A percentile compares a stretch with the other conserved stretches of the same genome.
These are phyloP conservation scores for Idris sp. DNA, from an alignment of 1,140 invertebrate genomes.

Conservation along the genomic window DNA sequence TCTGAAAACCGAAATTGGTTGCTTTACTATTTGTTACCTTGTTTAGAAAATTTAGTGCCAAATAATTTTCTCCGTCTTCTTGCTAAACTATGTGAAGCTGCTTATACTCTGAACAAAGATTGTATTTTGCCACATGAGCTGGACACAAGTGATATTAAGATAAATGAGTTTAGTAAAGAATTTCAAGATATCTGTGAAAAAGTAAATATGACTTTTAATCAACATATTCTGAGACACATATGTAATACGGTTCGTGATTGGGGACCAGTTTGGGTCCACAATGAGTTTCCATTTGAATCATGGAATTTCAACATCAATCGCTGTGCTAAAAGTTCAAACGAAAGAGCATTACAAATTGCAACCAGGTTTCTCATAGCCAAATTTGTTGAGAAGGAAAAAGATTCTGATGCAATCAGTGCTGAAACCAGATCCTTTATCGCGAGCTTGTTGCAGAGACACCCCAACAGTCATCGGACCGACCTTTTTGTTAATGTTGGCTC, in stretches of 20 bases:
- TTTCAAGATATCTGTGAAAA: constrained; percentile 9
- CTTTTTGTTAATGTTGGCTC: background rate
- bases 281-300: constrained; percentile 40
- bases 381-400: constrained; percentile 1
- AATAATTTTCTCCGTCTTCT: background rate
- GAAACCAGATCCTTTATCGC: constrained; percentile 3
- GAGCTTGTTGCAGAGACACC: background rate
- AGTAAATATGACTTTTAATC: constrained; percentile 17
- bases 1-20: background rate
- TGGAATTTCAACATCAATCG: constrained; percentile 41
- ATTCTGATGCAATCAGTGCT: background rate
- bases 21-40: background rate
- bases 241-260: constrained; percentile 26
- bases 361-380: constrained; percentile 36
- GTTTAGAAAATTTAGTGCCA: constrained; percentile 4
- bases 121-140: constrained; percentile 4
- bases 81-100: constrained; percentile 2
- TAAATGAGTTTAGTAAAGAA: background rate
- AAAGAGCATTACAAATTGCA: constrained; percentile 31
- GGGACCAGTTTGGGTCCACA: constrained; percentile 35
- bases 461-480: too few relatives aligned
- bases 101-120: constrained; percentile 11
- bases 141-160: background rate
- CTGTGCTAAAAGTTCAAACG: constrained; percentile 29
- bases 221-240: constrained; percentile 7